phyloP scores from a whole-genome alignment of 2,888 invertebrate species.

The Aleiodes alternator region DNA sequence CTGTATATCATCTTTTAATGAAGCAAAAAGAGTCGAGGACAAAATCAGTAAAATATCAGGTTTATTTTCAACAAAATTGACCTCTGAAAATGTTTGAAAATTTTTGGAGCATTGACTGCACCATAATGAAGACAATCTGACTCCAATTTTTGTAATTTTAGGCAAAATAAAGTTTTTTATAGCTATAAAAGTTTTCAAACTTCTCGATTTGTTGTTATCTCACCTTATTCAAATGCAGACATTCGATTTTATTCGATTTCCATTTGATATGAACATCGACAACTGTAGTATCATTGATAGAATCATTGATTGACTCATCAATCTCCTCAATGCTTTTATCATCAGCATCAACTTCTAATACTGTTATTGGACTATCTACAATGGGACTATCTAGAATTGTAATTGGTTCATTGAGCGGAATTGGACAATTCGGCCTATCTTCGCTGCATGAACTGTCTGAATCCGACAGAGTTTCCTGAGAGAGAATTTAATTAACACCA shows the following conservation, averaged over 20 bases:
- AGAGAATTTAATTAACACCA: no score
- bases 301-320: slow-evolving; percentile 3
- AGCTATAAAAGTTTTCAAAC: no score
- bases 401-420: not conserved
- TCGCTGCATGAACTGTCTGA: not conserved
- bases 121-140: no score
- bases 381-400: not conserved
- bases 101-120: no score
- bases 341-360: slow-evolving; percentile 49
- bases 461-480: no score
- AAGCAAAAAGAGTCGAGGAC: no score
- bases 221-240: slow-evolving; percentile 62
- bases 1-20: no score
- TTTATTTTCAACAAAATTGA: no score
- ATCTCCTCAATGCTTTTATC: slow-evolving; percentile 38
- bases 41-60: no score
- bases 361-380: slow-evolving; percentile 47
- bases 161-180: no score
- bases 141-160: no score
- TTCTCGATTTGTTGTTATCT: slow-evolving; percentile 1
- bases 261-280: slow-evolving; percentile 66
- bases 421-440: not conserved
- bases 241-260: slow-evolving; percentile 63
- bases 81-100: no score
- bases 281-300: slow-evolving; percentile 54